Percentiles rank a stretch among this genome's conserved stretches.
phyloP scores from a whole-genome alignment of 2,113 vertebrate genomes.

The Callionymus lyra region DNA sequence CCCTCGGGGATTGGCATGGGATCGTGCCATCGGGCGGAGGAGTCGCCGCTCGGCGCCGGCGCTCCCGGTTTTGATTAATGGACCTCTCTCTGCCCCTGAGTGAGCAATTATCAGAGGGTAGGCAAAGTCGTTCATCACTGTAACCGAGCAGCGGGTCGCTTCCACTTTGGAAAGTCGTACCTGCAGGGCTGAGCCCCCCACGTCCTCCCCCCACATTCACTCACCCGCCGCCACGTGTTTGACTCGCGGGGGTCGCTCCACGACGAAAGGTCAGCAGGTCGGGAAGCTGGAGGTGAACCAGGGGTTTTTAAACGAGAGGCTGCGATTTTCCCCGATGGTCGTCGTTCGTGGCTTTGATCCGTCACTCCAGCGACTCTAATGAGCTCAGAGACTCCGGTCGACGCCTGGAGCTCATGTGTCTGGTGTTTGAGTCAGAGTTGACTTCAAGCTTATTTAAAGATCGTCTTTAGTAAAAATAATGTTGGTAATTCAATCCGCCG shows the following conservation, averaged over 20 bases:
- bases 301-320: constrained; percentile 7
- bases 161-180: constrained; percentile 49
- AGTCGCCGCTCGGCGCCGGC: constrained; percentile 49
- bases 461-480: too few species aligned
- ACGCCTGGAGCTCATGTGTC: too few species aligned
- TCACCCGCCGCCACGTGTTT: constrained; percentile 16
- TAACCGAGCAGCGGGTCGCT: constrained; percentile 50
- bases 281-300: not conserved
- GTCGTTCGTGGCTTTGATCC: not conserved
- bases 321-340: constrained; percentile 32
- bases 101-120: constrained; percentile 74
- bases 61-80: constrained; percentile 75
- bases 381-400: too few species aligned
- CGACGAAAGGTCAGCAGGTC: constrained; percentile 24
- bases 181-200: constrained; percentile 29
- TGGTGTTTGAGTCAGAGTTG: too few species aligned
- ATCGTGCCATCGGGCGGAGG: constrained; percentile 39
- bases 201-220: constrained; percentile 6
- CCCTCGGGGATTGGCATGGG: constrained; percentile 12
- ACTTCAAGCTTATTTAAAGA: too few species aligned
- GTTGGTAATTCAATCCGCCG: too few species aligned
- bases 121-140: constrained; percentile 71
- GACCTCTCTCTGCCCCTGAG: constrained; percentile 72
- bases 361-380: too few species aligned
- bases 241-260: constrained; percentile 15